Base-by-base conservation (phyloP, 1,140 invertebrate species). In the Wiebesia pumilae region DNA sequence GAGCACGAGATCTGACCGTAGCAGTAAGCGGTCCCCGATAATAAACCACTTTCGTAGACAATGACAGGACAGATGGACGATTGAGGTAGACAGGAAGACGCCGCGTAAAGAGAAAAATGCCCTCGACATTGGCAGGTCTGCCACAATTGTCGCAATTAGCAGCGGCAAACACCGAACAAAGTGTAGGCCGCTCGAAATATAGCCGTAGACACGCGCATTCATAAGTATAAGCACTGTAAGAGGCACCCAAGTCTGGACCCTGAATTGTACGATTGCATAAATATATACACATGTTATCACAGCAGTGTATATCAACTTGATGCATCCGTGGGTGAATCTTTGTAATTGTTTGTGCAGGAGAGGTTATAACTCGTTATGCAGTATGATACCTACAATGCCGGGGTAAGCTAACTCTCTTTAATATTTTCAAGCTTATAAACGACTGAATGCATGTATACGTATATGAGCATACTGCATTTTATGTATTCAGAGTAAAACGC, bases 361-460 rank as follows among this genome's bases (percentile, higher is more conserved):
- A 73, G 69, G 69, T 73, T 35, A 40, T 40, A 71, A 78, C 47
- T 88, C 85, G 69, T 89, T 88, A 88, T 88, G 82, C 35, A 19
- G 54, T 35, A 89, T 89, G 58, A 89, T 90, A 88, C 82, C 75
- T 27, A 38, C 19, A 38, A 43, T 67, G 21, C 19, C 7, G n/a
- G 65, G 24, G 24, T 69, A n/a, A 40, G 38, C 75, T 30, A n/a
- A 40, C 75, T 51, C 4, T 14, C 35, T 77, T n/a, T 75, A 21
- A 14, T 4, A 77, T 38, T 38, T 21, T 16, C 33, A 77, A n/a
- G 7, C 33, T 10, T 9, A 40, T 38, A 3, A 30, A 30, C 27
- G 24, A 3, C 3, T 6, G n/a, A n/a, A 3, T 30, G 62, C 27
- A 30, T 65, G 0, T n/a, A 16, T 40, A 27, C 9, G 16, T 14